phyloP scores from a whole-genome alignment of 2,113 vertebrate genomes.

The Nothobranchius kuhntae region DNA sequence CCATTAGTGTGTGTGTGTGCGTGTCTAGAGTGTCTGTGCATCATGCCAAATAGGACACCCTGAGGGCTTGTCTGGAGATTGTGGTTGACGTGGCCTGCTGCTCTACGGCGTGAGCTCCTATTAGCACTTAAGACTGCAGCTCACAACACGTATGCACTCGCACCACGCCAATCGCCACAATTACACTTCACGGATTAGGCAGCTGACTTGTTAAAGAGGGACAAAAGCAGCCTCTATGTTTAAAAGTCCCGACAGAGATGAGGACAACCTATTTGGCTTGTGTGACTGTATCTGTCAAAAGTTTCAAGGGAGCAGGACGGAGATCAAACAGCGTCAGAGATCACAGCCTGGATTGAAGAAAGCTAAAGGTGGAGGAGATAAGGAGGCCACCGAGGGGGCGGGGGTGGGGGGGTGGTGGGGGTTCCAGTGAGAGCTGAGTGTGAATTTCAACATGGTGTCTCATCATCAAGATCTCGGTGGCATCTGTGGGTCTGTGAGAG shows the following conservation, averaged over 20 bases:
- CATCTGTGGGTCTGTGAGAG: slow-evolving; percentile 41
- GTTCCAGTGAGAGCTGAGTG: slow-evolving; percentile 59
- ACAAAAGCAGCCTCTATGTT: slow-evolving; percentile 17
- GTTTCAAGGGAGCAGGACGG: slow-evolving; percentile 41
- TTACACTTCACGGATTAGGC: slow-evolving; percentile 53
- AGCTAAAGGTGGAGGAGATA: slow-evolving; percentile 62
- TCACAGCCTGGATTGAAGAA: slow-evolving; percentile 54
- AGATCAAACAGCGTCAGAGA: slow-evolving; percentile 54
- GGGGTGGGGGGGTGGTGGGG: slow-evolving; percentile 35
- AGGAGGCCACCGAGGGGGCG: slow-evolving; percentile 40
- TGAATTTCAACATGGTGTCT: slow-evolving; percentile 62
- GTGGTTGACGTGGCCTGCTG: slow-evolving; percentile 73
- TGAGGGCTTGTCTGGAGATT: slow-evolving; percentile 76
- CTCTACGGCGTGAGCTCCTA: slow-evolving; percentile 71
- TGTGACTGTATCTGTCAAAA: slow-evolving; percentile 40
- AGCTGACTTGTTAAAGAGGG: background rate
- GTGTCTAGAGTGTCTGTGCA: slow-evolving; percentile 30
- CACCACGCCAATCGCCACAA: slow-evolving; percentile 34
- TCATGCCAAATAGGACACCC: slow-evolving; percentile 76
- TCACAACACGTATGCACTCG: slow-evolving; percentile 41
- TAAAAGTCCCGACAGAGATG: slow-evolving; percentile 29
- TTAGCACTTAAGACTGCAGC: slow-evolving; percentile 66
- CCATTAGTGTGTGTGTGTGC: slow-evolving; percentile 22
- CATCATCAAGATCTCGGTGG: slow-evolving; percentile 44
- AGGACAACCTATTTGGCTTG: slow-evolving; percentile 52